These are phyloP conservation scores for Poecilia gillii DNA, from an alignment of 2,797 vertebrate genomes.

Conservation along the genomic window DNA sequence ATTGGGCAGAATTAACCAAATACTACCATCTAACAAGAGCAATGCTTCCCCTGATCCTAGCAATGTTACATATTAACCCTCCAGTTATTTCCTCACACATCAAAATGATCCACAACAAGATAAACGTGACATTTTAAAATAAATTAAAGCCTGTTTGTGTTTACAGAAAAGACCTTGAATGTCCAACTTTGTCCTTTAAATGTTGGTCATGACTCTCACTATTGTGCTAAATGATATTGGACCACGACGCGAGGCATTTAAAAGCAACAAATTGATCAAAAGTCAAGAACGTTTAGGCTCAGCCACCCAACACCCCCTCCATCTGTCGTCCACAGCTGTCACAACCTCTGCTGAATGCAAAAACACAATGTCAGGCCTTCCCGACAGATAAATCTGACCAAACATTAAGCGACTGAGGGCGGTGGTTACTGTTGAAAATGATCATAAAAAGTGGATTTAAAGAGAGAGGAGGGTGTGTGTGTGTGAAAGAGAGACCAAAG, in stretches of 20 bases:
- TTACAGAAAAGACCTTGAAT: background rate
- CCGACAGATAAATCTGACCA: conserved; percentile 5
- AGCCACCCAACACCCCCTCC: conserved; percentile 43
- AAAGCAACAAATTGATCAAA: conserved; percentile 29
- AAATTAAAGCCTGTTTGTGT: background rate
- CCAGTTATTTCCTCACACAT: background rate
- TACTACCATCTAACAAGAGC: background rate
- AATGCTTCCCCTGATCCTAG: background rate
- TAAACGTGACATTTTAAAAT: background rate
- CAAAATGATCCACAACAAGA: background rate
- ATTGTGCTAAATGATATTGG: background rate
- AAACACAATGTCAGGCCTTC: background rate
- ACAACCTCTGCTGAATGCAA: conserved; percentile 11
- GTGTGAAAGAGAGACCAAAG: conserved; percentile 27
- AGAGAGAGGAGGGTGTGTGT: conserved; percentile 36
- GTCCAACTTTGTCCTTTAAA: background rate
- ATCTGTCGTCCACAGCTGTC: conserved; percentile 58
- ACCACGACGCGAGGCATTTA: background rate
- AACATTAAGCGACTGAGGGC: conserved; percentile 23
- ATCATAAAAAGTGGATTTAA: conserved; percentile 45
- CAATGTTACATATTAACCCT: background rate
- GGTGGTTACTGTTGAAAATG: conserved; percentile 19
- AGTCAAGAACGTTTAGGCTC: conserved; percentile 12
- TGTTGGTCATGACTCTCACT: background rate
- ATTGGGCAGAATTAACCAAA: background rate